Evolutionary conservation across 1,140 invertebrate species (phyloP).

Genomic region (Ooceraea biroi): DNA sequence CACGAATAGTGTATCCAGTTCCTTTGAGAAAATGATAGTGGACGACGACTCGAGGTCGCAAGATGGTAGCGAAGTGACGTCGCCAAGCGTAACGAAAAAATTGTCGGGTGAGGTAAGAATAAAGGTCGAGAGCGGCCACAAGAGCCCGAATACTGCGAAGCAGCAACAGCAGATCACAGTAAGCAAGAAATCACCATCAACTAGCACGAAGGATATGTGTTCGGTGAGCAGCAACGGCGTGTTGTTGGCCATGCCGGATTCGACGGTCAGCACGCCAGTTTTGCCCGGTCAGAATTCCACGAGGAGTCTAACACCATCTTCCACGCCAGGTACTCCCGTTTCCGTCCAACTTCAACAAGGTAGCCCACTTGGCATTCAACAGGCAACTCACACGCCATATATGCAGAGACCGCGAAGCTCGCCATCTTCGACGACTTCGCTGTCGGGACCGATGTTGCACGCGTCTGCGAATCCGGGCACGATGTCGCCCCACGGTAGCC

Average conservation of each 20-base stretch:
- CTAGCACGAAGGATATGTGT: conserved; percentile 81
- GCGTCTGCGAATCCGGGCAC: conserved; percentile 73
- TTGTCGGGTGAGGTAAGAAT: conserved; percentile 82
- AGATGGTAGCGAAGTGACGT: conserved; percentile 87
- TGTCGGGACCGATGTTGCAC: conserved; percentile 76
- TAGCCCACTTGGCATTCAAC: conserved; percentile 83
- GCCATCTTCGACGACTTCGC: conserved; percentile 81
- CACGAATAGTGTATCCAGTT: conserved; percentile 88
- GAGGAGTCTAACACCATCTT: conserved; percentile 89
- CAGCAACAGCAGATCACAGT: conserved; percentile 83
- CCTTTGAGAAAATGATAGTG: conserved; percentile 90
- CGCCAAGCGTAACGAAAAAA: conserved; percentile 87
- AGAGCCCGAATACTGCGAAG: conserved; percentile 88
- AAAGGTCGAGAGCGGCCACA: conserved; percentile 89
- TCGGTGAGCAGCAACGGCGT: conserved; percentile 84
- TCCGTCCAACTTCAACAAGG: conserved; percentile 87
- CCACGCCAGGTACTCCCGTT: conserved; percentile 89
- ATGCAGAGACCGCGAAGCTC: conserved; percentile 84
- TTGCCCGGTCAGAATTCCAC: conserved; percentile 86
- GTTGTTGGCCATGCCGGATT: conserved; percentile 83
- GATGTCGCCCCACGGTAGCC: conserved; percentile 78
- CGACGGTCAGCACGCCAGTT: conserved; percentile 82
- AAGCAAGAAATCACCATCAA: conserved; percentile 82
- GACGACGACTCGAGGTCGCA: conserved; percentile 92
- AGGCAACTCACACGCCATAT: conserved; percentile 77